Conservation (phyloP, 2,888 invertebrate genomes). For the Shargacucullia verbasci region DNA sequence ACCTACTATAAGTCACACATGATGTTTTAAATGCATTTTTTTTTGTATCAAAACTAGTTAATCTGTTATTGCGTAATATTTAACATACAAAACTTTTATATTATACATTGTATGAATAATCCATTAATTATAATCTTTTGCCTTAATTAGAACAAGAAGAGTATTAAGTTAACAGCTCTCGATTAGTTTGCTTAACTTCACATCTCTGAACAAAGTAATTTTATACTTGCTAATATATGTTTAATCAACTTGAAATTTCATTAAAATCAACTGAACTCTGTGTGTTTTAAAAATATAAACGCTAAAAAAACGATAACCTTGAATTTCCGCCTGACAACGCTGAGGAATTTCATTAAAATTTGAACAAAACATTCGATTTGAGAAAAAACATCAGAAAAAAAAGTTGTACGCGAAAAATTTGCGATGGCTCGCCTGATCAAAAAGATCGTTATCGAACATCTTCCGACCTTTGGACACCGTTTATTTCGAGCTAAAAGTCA, state of each 20-base stretch:
- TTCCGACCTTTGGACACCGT: slow-evolving; percentile 16
- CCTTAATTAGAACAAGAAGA: neutral
- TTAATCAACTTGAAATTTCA: too few relatives aligned
- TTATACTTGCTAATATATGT: too few relatives aligned
- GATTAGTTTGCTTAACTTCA: neutral
- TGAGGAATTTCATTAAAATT: slow-evolving; percentile 19
- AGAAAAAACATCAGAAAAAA: slow-evolving; percentile 1
- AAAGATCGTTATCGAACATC: slow-evolving; percentile 24
- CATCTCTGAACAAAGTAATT: neutral
- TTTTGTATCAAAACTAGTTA: too few relatives aligned
- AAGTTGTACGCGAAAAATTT: slow-evolving; percentile 14
- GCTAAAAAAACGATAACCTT: too few relatives aligned
- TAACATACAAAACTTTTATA: neutral
- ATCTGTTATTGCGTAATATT: too few relatives aligned
- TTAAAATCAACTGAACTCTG: too few relatives aligned
- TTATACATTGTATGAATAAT: slow-evolving; percentile 1
- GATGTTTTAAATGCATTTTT: too few relatives aligned
- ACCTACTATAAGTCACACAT: too few relatives aligned
- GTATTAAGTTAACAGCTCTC: neutral
- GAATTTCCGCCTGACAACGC: neutral
- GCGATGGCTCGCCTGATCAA: slow-evolving; percentile 33
- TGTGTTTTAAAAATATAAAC: too few relatives aligned
- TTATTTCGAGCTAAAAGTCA: slow-evolving; percentile 29
- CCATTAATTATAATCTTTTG: neutral
- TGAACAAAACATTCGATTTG: neutral